phyloP scores from a whole-genome alignment of 2,888 invertebrate genomes.

The Tenthredo livida region DNA sequence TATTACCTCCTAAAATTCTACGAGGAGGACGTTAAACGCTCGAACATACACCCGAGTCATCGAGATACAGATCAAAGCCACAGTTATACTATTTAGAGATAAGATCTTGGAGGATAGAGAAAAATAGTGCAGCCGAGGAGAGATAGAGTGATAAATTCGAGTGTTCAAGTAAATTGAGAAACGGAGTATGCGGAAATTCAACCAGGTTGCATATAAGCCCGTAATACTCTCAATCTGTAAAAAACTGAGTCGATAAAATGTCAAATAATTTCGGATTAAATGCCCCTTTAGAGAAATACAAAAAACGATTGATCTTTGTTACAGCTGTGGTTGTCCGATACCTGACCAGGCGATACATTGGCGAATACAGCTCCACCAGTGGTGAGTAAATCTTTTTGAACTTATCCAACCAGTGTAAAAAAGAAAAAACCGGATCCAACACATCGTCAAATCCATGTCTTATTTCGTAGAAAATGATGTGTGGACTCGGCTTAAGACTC shows the following conservation, averaged over 20 bases:
- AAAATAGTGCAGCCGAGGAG: background rate
- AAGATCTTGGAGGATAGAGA: conserved; percentile 58
- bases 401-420: background rate
- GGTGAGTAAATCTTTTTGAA: conserved; percentile 80
- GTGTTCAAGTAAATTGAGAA: too few species aligned
- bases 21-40: background rate
- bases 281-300: background rate
- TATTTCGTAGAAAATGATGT: background rate
- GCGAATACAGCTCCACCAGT: conserved; percentile 90
- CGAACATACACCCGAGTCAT: background rate
- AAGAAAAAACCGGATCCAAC: background rate
- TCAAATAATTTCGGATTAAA: too few species aligned
- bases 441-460: background rate
- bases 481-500: background rate
- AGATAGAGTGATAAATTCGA: too few species aligned
- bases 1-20: conserved; percentile 23
- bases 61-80: conserved; percentile 21
- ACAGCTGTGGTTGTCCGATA: conserved; percentile 90
- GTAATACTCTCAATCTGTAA: too few species aligned
- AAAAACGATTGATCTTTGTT: conserved; percentile 77
- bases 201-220: too few species aligned
- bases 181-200: too few species aligned
- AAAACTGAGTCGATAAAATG: too few species aligned
- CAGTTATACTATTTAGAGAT: conserved; percentile 45
- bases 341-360: conserved; percentile 89